phyloP scores from a whole-genome alignment of 2,888 invertebrate species.

The Itoplectis maculator region DNA sequence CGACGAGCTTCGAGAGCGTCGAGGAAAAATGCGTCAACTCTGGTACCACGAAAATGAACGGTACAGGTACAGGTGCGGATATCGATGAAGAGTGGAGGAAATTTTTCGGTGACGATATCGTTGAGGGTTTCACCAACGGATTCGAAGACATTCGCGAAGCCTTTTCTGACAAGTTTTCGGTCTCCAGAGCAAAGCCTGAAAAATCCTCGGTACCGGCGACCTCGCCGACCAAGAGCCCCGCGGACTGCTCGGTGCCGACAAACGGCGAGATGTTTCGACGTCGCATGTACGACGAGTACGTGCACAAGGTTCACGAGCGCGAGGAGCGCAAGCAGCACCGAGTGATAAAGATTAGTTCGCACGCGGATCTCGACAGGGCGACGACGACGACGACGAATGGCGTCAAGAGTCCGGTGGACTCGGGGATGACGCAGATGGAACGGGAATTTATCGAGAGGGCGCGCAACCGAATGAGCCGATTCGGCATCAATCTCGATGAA shows the following conservation, averaged over 20 bases:
- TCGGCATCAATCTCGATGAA: constrained; percentile 88
- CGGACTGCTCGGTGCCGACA: constrained; percentile 80
- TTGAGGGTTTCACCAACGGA: neutral
- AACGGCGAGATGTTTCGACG: constrained; percentile 90
- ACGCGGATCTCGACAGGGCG: constrained; percentile 73
- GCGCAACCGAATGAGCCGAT: constrained; percentile 89
- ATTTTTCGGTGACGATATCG: constrained; percentile 43
- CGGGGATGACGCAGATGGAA: constrained; percentile 86
- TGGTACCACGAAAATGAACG: constrained; percentile 30
- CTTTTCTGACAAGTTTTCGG: constrained; percentile 24
- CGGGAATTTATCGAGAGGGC: constrained; percentile 92
- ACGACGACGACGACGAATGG: constrained; percentile 39
- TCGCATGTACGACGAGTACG: constrained; percentile 94
- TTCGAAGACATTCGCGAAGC: neutral
- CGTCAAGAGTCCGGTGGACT: constrained; percentile 54
- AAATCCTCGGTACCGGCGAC: constrained; percentile 8
- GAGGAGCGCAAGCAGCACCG: constrained; percentile 92
- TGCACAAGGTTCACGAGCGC: constrained; percentile 91
- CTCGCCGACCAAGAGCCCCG: constrained; percentile 61
- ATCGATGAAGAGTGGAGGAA: constrained; percentile 32
- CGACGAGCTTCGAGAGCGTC: constrained; percentile 67
- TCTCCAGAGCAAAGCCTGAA: constrained; percentile 65
- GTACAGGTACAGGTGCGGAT: neutral
- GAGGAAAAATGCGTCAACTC: constrained; percentile 65
- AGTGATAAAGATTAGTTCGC: constrained; percentile 91